Evolutionary conservation across 2,113 vertebrate species (phyloP), one percentile per base, ranked within the genome.

Genomic region (Arothron firmamentum): DNA sequence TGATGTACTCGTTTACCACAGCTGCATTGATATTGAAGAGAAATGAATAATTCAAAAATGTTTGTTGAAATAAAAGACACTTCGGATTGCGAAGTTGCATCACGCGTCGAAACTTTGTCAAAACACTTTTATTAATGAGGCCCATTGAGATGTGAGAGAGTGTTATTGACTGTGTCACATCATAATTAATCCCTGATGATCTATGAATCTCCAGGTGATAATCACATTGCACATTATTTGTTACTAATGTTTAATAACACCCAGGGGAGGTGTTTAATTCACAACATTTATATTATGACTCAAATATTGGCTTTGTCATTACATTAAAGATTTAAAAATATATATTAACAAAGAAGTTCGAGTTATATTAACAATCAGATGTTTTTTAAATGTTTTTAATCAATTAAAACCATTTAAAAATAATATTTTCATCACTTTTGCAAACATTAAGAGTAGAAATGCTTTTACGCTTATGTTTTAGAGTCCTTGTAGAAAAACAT

Each of bases 161-260:
- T 65, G 61, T 79, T 81, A 84, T 77, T 81, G 79, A 85, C 70
- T 74, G 73, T 80, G 42, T 82, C 73, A 67, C 6, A 28, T 62
- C 56, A 55, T 88, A 85, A 88, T 87, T 87, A 87, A 72, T 85
- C 88, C 76, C 79, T 34, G 19, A 72, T 75, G 48, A 63, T 56
- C 69, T 21, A 15, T 15, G 10, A 56, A 79, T 48, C 78, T 71
- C 62, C 2, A 2, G 43, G 14, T 28, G 51, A 66, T 65, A 48
- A 72, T 80, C 48, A 72, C 7, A 45, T 8, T 61, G 15, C 45
- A 57, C 65, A 62, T 61, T 72, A 23, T 62, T 72, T 20, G 47
- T 78, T 55, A 67, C 66, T 52, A 66, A 52, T 61, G 47, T 62
- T 69, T 51, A 71, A 76, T 70, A 66, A 70, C 52, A 50, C 65